phyloP scores from a whole-genome alignment of 2,797 vertebrate genomes.

The Danionella dracula region DNA sequence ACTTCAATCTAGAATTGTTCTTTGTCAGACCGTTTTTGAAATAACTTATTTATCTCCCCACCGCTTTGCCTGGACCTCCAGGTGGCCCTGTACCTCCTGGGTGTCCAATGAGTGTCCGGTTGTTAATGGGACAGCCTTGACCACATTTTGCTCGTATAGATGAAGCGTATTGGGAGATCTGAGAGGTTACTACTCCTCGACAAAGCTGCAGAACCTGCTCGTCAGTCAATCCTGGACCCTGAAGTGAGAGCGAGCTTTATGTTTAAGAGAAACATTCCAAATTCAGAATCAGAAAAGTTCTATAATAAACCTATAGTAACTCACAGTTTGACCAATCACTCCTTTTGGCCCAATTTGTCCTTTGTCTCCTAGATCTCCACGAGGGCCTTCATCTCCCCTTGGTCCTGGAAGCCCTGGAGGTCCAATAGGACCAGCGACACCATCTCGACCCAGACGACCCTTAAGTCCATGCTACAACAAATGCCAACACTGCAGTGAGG shows the following conservation, averaged over 20 bases:
- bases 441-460: constrained; percentile 56
- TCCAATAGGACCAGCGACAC: constrained; percentile 59
- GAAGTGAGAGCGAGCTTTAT: constrained; percentile 11
- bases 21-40: neutral
- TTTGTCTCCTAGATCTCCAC: constrained; percentile 62
- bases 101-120: constrained; percentile 67
- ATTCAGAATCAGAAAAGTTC: too few relatives aligned
- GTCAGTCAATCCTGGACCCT: constrained; percentile 74
- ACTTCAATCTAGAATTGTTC: neutral
- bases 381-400: constrained; percentile 62
- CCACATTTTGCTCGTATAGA: constrained; percentile 68
- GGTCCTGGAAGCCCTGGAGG: constrained; percentile 69
- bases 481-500: too few relatives aligned
- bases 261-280: neutral
- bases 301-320: constrained; percentile 29
- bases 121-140: constrained; percentile 72
- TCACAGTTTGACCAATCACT: constrained; percentile 61
- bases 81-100: constrained; percentile 54
- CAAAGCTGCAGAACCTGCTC: constrained; percentile 76
- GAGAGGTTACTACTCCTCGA: constrained; percentile 66
- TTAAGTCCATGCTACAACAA: constrained; percentile 60
- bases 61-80: constrained; percentile 62
- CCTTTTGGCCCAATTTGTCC: constrained; percentile 67
- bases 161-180: constrained; percentile 69
- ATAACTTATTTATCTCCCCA: constrained; percentile 30